phyloP scores from a whole-genome alignment of 2,113 vertebrate species.

The Fulica atra region DNA sequence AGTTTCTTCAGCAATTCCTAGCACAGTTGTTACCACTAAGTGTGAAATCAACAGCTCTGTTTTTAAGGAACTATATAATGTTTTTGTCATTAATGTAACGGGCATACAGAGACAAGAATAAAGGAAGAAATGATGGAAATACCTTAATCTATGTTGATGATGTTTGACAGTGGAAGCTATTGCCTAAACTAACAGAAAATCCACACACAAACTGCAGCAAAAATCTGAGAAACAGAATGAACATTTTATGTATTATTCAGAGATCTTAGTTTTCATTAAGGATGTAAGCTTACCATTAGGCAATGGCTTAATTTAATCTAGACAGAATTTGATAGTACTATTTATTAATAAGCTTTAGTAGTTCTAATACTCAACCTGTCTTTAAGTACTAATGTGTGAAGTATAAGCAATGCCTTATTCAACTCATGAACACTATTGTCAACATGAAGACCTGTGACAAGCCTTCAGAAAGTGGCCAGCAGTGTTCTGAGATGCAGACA shows the following conservation, averaged over 20 bases:
- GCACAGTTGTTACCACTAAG: neutral
- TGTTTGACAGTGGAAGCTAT: neutral
- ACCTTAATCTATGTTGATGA: neutral
- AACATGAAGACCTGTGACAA: neutral
- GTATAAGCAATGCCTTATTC: neutral
- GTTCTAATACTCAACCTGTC: neutral
- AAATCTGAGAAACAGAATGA: neutral
- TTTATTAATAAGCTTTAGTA: neutral
- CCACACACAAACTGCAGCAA: accelerated
- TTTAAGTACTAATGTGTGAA: neutral
- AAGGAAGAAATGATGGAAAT: accelerated
- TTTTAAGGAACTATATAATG: neutral
- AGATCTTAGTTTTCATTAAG: neutral
- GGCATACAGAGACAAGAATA: neutral
- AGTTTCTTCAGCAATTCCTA: neutral
- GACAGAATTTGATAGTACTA: neutral
- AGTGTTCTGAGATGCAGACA: neutral
- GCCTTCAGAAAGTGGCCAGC: neutral
- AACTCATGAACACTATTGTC: no score
- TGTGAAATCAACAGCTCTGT: neutral
- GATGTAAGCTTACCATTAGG: accelerated
- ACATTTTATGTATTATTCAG: neutral
- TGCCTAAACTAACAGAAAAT: neutral
- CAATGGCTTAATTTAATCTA: neutral
- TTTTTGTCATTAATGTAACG: accelerated